Evolutionary conservation across 2,888 invertebrate genomes (phyloP).

Genomic region (Nymphalis urticae): DNA sequence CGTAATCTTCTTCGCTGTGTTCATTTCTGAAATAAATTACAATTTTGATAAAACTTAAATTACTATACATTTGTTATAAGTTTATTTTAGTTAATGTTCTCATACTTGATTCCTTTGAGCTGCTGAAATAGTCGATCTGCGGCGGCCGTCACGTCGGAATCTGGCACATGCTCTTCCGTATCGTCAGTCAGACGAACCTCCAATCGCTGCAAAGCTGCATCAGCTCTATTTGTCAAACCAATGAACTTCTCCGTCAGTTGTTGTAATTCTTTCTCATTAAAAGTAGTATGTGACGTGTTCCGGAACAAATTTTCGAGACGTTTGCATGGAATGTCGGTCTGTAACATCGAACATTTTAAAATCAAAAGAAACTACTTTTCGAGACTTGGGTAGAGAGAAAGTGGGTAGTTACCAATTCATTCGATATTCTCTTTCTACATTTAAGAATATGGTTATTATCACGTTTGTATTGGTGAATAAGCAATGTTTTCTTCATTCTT

Average conservation of each 20-base stretch:
- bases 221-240: slow-evolving; percentile 71
- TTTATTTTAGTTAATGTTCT: neutral
- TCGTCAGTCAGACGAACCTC: slow-evolving; percentile 63
- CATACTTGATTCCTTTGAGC: slow-evolving; percentile 65
- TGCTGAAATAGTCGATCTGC: slow-evolving; percentile 63
- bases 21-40: slow-evolving; percentile 51
- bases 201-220: slow-evolving; percentile 68
- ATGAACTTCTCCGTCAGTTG: slow-evolving; percentile 75
- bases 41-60: neutral
- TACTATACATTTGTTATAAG: neutral
- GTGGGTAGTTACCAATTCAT: neutral
- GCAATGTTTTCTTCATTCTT: too few species aligned
- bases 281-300: slow-evolving; percentile 61
- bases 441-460: too few species aligned
- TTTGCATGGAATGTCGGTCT: slow-evolving; percentile 67
- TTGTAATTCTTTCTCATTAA: slow-evolving; percentile 69
- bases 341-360: slow-evolving; percentile 36
- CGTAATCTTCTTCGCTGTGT: slow-evolving; percentile 59
- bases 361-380: too few species aligned
- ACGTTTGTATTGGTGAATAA: too few species aligned
- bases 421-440: too few species aligned
- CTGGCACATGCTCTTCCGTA: slow-evolving; percentile 49
- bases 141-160: slow-evolving; percentile 63
- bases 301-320: slow-evolving; percentile 67
- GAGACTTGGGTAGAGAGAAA: too few species aligned